These are phyloP conservation scores for Lindbergichthys nudifrons DNA, from an alignment of 2,797 vertebrate species.

Conservation along the genomic window DNA sequence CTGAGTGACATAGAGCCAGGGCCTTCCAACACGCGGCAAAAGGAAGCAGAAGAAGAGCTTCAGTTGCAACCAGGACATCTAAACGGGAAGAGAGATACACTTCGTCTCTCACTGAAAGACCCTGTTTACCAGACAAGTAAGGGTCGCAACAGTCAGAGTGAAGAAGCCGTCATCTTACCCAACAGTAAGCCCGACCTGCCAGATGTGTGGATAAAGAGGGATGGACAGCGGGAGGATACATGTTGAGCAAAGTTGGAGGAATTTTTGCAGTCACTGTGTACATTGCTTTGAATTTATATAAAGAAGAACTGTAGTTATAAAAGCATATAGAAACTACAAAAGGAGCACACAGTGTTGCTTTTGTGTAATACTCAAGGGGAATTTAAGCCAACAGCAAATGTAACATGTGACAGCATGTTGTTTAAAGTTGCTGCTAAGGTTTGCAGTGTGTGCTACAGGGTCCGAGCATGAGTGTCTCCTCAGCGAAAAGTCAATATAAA, in stretches of 20 bases:
- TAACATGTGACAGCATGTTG: conserved; percentile 59
- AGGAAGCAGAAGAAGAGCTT: conserved; percentile 54
- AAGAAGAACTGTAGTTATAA: neutral
- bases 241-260: conserved; percentile 66
- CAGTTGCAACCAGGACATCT: conserved; percentile 89
- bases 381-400: conserved; percentile 59
- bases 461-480: conserved; percentile 43
- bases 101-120: conserved; percentile 93
- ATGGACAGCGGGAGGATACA: conserved; percentile 77
- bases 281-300: conserved; percentile 31
- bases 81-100: conserved; percentile 92
- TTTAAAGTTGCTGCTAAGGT: conserved; percentile 43
- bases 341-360: conserved; percentile 26
- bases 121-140: conserved; percentile 90
- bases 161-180: conserved; percentile 90
- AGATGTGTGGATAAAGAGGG: conserved; percentile 96
- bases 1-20: conserved; percentile 89
- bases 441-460: conserved; percentile 31
- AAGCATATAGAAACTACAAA: conserved; percentile 23
- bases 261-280: conserved; percentile 56
- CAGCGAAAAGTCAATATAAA: conserved; percentile 47
- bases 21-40: conserved; percentile 64
- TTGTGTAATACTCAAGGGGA: conserved; percentile 50
- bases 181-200: conserved; percentile 97
- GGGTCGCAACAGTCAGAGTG: conserved; percentile 85